Evolutionary conservation across 1,140 invertebrate species (phyloP), one percentile per base, ranked within the genome.

Genomic region (Calycopis cecrops): DNA sequence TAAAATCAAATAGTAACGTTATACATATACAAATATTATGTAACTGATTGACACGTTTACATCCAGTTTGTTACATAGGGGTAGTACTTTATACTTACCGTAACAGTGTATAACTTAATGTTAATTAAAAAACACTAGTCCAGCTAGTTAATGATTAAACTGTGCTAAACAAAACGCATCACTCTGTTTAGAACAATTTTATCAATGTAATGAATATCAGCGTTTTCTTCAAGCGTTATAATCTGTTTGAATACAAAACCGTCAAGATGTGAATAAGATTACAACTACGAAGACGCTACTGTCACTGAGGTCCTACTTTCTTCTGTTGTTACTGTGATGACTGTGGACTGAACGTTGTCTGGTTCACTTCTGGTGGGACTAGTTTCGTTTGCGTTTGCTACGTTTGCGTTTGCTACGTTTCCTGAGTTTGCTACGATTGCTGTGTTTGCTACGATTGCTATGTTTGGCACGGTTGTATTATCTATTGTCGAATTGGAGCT

Each of bases 261-360:
- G 17, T 10, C 38, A 9, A 14, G 18, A 38, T 34, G 16, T 17
- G n/a, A 51, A 50, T 42, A 35, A n/a, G n/a, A n/a, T n/a, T 28
- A 28, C 21, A 55, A 63, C 61, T 55, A 60, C 33, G 59, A 67
- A 14, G 48, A 54, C 8, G 55, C 51, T 16, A 62, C 55, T 14
- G 57, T 48, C 28, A 56, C 53, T 4, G 53, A 18, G 9, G 61
- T 58, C 47, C 55, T 18, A n/a, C 38, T 60, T 0, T 60, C 64
- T 1, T 59, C 52, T 14, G 53, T 44, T 9, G 50, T 53, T 34
- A 56, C 21, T 14, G 48, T 52, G 34, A 57, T 56, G 34, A 40
- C 35, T 9, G 21, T 47, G 21, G 44, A 12, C 1, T 37, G 38
- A 9, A 50, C 47, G 9, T 49, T 49, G 35, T 52, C 17, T 35